Percentiles rank a stretch among this genome's conserved stretches.
Evolutionary conservation across 2,797 vertebrate species (phyloP).

Genomic region (Aulostomus chinensis): DNA sequence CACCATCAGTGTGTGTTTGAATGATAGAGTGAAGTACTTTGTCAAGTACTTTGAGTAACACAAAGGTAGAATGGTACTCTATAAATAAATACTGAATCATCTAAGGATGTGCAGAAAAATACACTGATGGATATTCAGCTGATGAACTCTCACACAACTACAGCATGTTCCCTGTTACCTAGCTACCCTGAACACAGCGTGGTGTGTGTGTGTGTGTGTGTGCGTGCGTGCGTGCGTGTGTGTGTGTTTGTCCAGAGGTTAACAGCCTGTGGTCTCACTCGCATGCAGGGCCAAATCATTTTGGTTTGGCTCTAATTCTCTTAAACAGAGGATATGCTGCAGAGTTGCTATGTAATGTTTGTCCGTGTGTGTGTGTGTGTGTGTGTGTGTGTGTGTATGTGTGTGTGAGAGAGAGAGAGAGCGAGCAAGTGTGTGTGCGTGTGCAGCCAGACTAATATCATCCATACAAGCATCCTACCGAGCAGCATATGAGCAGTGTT

Average conservation of each 20-base stretch:
- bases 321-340: slow-evolving; percentile 70
- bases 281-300: slow-evolving; percentile 67
- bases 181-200: too few relatives aligned
- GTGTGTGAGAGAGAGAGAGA: too few relatives aligned
- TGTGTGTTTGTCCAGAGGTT: slow-evolving; percentile 56
- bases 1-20: too few relatives aligned
- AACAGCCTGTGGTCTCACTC: slow-evolving; percentile 68
- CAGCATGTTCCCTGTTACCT: too few relatives aligned
- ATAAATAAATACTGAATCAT: too few relatives aligned
- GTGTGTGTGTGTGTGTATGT: slow-evolving; percentile 10
- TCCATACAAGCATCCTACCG: slow-evolving; percentile 70
- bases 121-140: too few relatives aligned
- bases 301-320: slow-evolving; percentile 76
- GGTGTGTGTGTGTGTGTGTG: slow-evolving; percentile 5
- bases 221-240: slow-evolving; percentile 11
- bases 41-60: too few relatives aligned
- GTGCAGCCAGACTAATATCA: slow-evolving; percentile 71
- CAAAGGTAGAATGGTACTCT: too few relatives aligned
- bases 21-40: too few relatives aligned
- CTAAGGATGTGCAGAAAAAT: too few relatives aligned
- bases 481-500: slow-evolving; percentile 76
- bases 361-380: slow-evolving; percentile 2
- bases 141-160: too few relatives aligned
- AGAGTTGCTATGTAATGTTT: slow-evolving; percentile 43
- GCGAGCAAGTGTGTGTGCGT: slow-evolving; percentile 23